A percentile compares a stretch with the other conserved stretches of the same genome.
Evolutionary conservation across 2,888 invertebrate species (phyloP).

Genomic region (Leptopilina drosophilae): DNA sequence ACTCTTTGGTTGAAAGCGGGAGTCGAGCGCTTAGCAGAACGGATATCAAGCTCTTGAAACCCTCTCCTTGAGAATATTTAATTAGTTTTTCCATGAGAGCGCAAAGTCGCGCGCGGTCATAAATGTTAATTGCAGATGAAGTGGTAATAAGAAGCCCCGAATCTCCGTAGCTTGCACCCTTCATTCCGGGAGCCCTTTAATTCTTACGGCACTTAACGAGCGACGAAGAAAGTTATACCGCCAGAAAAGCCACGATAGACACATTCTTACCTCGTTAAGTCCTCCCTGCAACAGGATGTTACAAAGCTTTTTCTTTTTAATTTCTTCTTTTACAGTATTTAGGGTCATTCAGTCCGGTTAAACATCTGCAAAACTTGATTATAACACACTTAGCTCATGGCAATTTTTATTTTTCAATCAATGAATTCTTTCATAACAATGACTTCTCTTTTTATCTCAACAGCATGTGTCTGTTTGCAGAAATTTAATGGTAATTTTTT

Average conservation of each 20-base stretch:
- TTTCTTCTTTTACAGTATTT: conserved; percentile 32
- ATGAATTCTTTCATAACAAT: not conserved
- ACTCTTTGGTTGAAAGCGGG: conserved; percentile 53
- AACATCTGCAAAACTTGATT: not conserved
- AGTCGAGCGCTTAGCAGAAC: conserved; percentile 53
- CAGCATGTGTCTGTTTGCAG: too few species aligned
- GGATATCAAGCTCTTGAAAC: conserved; percentile 44
- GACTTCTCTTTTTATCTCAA: too few species aligned
- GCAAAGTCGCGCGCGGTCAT: conserved; percentile 68
- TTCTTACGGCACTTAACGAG: conserved; percentile 65
- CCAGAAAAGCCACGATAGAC: conserved; percentile 58
- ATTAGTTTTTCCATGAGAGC: conserved; percentile 75
- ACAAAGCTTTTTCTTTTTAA: conserved; percentile 44
- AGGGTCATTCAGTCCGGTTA: conserved; percentile 17
- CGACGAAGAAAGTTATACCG: conserved; percentile 58
- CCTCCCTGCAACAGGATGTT: conserved; percentile 50
- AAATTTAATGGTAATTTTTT: too few species aligned
- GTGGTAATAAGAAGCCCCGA: conserved; percentile 74
- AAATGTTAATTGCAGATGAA: conserved; percentile 78
- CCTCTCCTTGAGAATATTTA: conserved; percentile 72
- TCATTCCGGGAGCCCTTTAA: conserved; percentile 58
- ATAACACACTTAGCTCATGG: not conserved
- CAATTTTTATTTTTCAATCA: not conserved
- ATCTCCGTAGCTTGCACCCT: conserved; percentile 54
- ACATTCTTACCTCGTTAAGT: conserved; percentile 63